phyloP scores from a whole-genome alignment of 2,888 invertebrate species.

The Bembecia ichneumoniformis region DNA sequence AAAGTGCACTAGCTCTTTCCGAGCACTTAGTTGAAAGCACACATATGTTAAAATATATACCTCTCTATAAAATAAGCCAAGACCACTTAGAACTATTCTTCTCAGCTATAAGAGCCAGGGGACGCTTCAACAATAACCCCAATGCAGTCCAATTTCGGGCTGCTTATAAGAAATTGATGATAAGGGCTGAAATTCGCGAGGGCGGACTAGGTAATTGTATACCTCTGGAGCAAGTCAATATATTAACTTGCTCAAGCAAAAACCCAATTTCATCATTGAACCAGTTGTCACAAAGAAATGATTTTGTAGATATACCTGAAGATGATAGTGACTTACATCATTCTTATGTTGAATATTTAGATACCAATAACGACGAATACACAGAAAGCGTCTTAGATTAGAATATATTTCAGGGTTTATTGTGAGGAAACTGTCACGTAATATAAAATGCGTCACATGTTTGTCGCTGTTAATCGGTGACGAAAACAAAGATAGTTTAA shows the following conservation, averaged over 20 bases:
- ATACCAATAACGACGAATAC: too few species aligned
- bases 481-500: too few species aligned
- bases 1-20: slow-evolving; percentile 10
- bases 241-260: slow-evolving; percentile 1
- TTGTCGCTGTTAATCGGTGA: too few species aligned
- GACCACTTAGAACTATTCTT: too few species aligned
- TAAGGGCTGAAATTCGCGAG: slow-evolving; percentile 3
- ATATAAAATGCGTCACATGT: too few species aligned
- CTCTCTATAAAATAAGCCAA: too few species aligned
- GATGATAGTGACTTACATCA: too few species aligned
- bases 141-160: slow-evolving; percentile 1
- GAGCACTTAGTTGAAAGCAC: slow-evolving; percentile 2
- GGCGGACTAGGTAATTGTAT: slow-evolving; percentile 2
- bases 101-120: slow-evolving; percentile 10
- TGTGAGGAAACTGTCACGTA: too few species aligned
- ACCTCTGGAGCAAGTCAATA: slow-evolving; percentile 1
- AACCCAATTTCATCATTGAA: not conserved
- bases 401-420: too few species aligned
- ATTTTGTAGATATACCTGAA: not conserved
- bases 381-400: too few species aligned
- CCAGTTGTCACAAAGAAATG: not conserved
- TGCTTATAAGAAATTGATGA: slow-evolving; percentile 1
- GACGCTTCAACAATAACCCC: slow-evolving; percentile 15
- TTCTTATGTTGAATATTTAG: too few species aligned
- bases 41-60: slow-evolving; percentile 6